Evolutionary conservation across 2,888 invertebrate species (phyloP), one percentile per base, ranked within the genome.

Genomic region (Anthophora plumipes): DNA sequence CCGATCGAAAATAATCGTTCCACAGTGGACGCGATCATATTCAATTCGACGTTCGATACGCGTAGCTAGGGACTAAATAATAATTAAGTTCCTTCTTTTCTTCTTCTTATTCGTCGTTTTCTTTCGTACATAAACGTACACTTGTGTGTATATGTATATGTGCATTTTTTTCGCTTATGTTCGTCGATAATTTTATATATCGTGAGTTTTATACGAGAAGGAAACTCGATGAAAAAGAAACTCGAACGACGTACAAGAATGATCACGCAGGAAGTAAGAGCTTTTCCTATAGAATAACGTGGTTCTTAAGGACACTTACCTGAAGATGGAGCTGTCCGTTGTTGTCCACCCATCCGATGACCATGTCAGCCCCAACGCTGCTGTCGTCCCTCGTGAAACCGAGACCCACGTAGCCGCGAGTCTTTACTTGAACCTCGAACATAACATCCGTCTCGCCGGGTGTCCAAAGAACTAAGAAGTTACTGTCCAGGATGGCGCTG

Each of bases 261-360:
- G 43, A 57, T 43, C 48, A 48, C 50, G 22, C 39, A 20, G n/a
- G 50, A 22, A 46, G 9, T n/a, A 63, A 37, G 54, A 43, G 46
- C 39, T 31, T 54, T 39, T 20, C 31, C 20, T 43, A 4, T 31
- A 20, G 71, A 60, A 60, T 50, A 57, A 61, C 14, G 25, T 17
- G 61, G 17, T 52, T 46, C 63, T 63, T 37, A 71, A 80, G 57
- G 60, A 59, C 59, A 95, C 96, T 96, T 94, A 97, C 97, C 96
- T 97, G 96, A 94, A 97, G 95, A 94, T 97, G 96, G 89, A 97
- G 96, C 94, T 96, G 95, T 92, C 96, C 95, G 89, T 96, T 96
- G 86, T 94, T 93, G 94, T 97, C 97, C 88, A 98, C 97, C 98
- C 98, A 98, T 79, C 97, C 98, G 92, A 98, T 96, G 87, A 98